phyloP scores from a whole-genome alignment of 2,888 invertebrate species.

The Diarsia dahlii region DNA sequence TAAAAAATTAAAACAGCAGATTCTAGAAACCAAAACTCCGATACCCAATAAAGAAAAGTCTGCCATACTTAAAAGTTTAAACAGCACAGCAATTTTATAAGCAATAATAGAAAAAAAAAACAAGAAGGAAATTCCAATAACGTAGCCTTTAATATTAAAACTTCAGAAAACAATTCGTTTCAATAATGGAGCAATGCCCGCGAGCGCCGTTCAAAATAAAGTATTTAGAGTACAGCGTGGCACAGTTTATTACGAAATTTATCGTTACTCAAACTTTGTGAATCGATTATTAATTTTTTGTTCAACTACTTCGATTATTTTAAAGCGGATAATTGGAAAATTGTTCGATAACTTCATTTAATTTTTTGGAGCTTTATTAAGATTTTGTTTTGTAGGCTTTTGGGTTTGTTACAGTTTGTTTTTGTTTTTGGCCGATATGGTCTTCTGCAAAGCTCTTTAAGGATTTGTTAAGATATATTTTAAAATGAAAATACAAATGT shows the following conservation, averaged over 20 bases:
- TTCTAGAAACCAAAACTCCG: background rate
- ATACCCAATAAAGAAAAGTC: slow-evolving; percentile 34
- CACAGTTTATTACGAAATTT: slow-evolving; percentile 83
- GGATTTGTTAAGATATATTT: background rate
- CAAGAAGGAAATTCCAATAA: slow-evolving; percentile 75
- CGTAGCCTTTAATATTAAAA: slow-evolving; percentile 83
- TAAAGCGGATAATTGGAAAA: slow-evolving; percentile 55
- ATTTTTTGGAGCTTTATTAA: slow-evolving; percentile 34
- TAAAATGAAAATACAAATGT: background rate
- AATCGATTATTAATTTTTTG: slow-evolving; percentile 77
- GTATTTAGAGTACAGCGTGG: slow-evolving; percentile 81
- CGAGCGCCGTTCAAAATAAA: slow-evolving; percentile 83
- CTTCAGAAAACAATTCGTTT: slow-evolving; percentile 86
- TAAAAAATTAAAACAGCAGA: background rate
- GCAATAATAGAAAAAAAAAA: slow-evolving; percentile 71
- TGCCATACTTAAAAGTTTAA: slow-evolving; percentile 62
- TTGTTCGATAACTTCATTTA: slow-evolving; percentile 48
- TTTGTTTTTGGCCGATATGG: background rate
- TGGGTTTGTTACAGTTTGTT: background rate
- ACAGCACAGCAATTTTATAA: slow-evolving; percentile 69
- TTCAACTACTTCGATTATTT: slow-evolving; percentile 61
- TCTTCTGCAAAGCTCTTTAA: background rate
- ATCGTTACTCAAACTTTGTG: slow-evolving; percentile 77
- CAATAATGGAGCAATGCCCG: slow-evolving; percentile 84
- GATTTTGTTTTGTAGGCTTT: slow-evolving; percentile 23